Evolutionary conservation across 2,888 invertebrate genomes (phyloP).

Genomic region (Plemyria rubiginata): DNA sequence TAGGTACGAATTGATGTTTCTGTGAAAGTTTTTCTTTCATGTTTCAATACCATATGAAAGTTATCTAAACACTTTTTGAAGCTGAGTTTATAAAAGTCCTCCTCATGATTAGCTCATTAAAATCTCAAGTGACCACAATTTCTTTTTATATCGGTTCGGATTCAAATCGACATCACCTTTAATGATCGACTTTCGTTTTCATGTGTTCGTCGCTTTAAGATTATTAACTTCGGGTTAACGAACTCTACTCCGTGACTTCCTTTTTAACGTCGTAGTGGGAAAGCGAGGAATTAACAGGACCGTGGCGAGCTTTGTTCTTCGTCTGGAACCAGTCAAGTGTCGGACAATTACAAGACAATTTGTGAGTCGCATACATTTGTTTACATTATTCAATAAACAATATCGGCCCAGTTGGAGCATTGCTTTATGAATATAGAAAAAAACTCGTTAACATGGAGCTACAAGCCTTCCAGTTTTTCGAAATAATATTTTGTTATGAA

Average conservation of each 20-base stretch:
- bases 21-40: too few relatives aligned
- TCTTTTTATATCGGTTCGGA: conserved; percentile 37
- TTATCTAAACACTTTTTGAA: neutral
- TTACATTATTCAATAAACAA: conserved; percentile 57
- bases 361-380: conserved; percentile 61
- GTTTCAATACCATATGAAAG: too few relatives aligned
- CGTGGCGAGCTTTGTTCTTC: conserved; percentile 71
- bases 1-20: too few relatives aligned
- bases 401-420: conserved; percentile 8
- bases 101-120: neutral
- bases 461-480: neutral
- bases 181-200: conserved; percentile 66
- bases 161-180: conserved; percentile 48
- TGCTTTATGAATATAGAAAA: neutral
- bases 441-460: neutral
- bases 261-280: conserved; percentile 76
- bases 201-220: conserved; percentile 47
- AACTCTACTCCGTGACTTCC: conserved; percentile 79
- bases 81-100: neutral
- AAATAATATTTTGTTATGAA: neutral
- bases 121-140: neutral
- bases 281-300: conserved; percentile 75
- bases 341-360: conserved; percentile 60
- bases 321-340: conserved; percentile 54
- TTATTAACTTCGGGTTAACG: conserved; percentile 61